Percentiles rank a stretch among this genome's conserved stretches.
Conservation (phyloP, 1,140 invertebrate genomes). For the Ostrea denselamellosa region DNA sequence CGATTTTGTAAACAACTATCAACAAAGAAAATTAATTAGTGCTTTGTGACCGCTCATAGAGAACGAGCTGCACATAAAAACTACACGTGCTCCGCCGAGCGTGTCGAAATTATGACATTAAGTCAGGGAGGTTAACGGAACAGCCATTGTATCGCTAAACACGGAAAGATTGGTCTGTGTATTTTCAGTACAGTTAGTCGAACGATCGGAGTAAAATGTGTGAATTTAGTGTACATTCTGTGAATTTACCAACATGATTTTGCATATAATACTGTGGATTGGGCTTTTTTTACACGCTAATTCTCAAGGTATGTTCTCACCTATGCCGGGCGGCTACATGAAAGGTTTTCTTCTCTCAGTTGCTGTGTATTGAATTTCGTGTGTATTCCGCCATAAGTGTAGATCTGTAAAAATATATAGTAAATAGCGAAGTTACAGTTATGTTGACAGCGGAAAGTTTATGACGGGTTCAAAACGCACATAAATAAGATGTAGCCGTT, state of each 20-base stretch:
- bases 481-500: conserved; percentile 12
- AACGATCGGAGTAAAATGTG: neutral
- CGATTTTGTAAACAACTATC: neutral
- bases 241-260: conserved; percentile 30
- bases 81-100: neutral
- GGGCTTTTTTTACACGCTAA: conserved; percentile 8
- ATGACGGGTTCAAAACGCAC: neutral
- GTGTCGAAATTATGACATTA: conserved; percentile 24
- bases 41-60: neutral
- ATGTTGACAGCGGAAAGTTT: neutral
- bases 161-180: neutral
- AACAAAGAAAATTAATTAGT: conserved; percentile 31
- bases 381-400: neutral
- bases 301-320: conserved; percentile 15
- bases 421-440: neutral
- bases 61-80: neutral
- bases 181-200: neutral
- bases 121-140: conserved; percentile 4
- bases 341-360: conserved; percentile 7
- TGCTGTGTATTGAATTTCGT: conserved; percentile 28
- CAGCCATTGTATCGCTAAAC: conserved; percentile 19
- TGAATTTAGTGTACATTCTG: conserved; percentile 6
- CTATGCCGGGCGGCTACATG: neutral
- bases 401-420: no score
- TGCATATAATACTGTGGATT: neutral